phyloP scores from a whole-genome alignment of 2,888 invertebrate species.

The Therioaphis trifolii region DNA sequence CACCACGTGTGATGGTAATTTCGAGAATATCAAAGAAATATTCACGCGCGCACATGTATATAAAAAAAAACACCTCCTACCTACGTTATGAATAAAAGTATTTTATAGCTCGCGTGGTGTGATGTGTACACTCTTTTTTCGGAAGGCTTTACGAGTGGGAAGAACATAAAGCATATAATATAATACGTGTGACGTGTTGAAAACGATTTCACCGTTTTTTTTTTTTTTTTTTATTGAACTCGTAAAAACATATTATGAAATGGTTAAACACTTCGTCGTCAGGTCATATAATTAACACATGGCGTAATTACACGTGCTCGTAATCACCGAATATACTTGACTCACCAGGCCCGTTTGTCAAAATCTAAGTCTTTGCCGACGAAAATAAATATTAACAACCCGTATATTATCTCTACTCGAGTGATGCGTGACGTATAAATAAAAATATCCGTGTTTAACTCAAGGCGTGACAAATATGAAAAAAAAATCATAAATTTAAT shows the following conservation, averaged over 20 bases:
- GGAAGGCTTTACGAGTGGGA: constrained; percentile 53
- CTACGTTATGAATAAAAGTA: constrained; percentile 50
- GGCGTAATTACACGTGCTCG: constrained; percentile 44
- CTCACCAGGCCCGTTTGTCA: background rate
- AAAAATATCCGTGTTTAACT: no score
- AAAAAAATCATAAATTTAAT: no score
- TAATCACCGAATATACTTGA: constrained; percentile 14
- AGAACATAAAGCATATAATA: constrained; percentile 48
- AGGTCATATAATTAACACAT: constrained; percentile 51
- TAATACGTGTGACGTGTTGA: constrained; percentile 32
- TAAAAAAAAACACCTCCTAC: constrained; percentile 21
- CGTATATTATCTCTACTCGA: no score
- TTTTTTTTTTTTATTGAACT: constrained; percentile 55
- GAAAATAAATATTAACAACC: no score
- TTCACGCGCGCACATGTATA: constrained; percentile 8
- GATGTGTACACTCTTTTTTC: constrained; percentile 41
- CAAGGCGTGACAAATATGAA: no score
- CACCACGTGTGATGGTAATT: constrained; percentile 50
- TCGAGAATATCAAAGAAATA: constrained; percentile 51
- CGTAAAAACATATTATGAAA: constrained; percentile 59
- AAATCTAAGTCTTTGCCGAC: background rate
- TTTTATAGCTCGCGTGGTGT: constrained; percentile 51
- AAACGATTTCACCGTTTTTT: constrained; percentile 55
- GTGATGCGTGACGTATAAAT: no score
- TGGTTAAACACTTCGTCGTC: constrained; percentile 46